Percentiles rank a stretch among this genome's conserved stretches.
Evolutionary conservation across 2,888 invertebrate genomes (phyloP).

Genomic region (Kuschelorhynchus macadamiae): DNA sequence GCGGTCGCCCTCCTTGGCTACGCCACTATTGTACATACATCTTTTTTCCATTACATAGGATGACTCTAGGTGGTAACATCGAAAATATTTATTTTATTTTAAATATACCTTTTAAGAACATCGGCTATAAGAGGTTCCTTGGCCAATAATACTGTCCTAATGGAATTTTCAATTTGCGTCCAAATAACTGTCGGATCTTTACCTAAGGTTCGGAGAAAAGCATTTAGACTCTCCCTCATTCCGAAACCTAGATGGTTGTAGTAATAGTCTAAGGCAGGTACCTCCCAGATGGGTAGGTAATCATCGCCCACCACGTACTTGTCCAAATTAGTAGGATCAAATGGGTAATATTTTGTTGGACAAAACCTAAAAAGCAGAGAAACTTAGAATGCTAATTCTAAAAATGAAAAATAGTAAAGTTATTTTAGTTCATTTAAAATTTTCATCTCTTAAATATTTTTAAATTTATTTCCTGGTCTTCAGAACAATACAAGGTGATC

Average conservation of each 20-base stretch:
- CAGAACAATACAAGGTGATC: too few relatives aligned
- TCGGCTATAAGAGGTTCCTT: slow-evolving; percentile 82
- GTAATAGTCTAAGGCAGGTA: slow-evolving; percentile 81
- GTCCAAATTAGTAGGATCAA: slow-evolving; percentile 82
- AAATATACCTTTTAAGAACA: slow-evolving; percentile 70
- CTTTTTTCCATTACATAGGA: too few relatives aligned
- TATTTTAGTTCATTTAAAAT: too few relatives aligned
- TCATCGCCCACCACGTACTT: slow-evolving; percentile 97
- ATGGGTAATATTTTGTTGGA: slow-evolving; percentile 89
- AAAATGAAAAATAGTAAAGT: too few relatives aligned
- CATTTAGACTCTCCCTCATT: slow-evolving; percentile 90
- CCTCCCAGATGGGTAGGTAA: slow-evolving; percentile 95
- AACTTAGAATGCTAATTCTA: too few relatives aligned
- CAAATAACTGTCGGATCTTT: slow-evolving; percentile 83
- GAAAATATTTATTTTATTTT: too few relatives aligned
- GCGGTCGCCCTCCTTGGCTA: too few relatives aligned
- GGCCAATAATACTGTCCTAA: slow-evolving; percentile 77
- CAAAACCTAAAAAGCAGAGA: slow-evolving; percentile 80
- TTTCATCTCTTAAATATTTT: too few relatives aligned
- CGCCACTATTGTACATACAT: too few relatives aligned
- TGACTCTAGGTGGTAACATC: too few relatives aligned
- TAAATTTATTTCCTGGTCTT: too few relatives aligned
- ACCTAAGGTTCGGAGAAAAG: slow-evolving; percentile 77
- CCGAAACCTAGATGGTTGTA: slow-evolving; percentile 82
- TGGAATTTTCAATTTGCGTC: slow-evolving; percentile 84